These are phyloP conservation scores for Smittia sp. DNA, from an alignment of 2,888 invertebrate genomes.

Conservation along the genomic window DNA sequence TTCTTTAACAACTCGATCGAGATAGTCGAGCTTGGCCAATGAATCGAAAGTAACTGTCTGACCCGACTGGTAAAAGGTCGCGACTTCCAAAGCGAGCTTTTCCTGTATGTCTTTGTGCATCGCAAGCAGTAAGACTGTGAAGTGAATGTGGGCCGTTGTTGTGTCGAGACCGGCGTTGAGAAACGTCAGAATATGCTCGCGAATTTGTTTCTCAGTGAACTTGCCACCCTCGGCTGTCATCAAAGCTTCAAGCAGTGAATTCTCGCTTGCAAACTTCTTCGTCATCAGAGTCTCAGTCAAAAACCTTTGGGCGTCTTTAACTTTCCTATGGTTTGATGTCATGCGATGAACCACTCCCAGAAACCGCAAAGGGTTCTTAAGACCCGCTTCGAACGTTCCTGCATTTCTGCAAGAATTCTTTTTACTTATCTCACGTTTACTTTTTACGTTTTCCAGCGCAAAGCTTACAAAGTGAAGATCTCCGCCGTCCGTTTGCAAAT, in stretches of 20 bases:
- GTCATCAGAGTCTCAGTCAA: not conserved
- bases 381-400: not conserved
- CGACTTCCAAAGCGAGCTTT: not conserved
- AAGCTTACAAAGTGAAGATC: not conserved
- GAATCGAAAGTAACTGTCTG: not conserved
- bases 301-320: not conserved
- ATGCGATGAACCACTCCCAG: not conserved
- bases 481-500: not conserved
- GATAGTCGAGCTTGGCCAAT: not conserved
- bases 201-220: constrained; percentile 7
- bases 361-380: not conserved
- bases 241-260: not conserved
- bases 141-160: not conserved
- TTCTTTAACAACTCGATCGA: constrained; percentile 29
- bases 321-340: not conserved
- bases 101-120: not conserved
- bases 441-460: too few species aligned
- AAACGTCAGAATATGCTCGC: not conserved
- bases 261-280: not conserved
- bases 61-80: not conserved
- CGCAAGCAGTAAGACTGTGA: constrained; percentile 11
- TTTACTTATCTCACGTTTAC: too few species aligned
- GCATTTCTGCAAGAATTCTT: not conserved
- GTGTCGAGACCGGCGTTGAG: constrained; percentile 9
- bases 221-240: not conserved